Base-by-base conservation (phyloP, 1,140 invertebrate species). In the Psix sp. region DNA sequence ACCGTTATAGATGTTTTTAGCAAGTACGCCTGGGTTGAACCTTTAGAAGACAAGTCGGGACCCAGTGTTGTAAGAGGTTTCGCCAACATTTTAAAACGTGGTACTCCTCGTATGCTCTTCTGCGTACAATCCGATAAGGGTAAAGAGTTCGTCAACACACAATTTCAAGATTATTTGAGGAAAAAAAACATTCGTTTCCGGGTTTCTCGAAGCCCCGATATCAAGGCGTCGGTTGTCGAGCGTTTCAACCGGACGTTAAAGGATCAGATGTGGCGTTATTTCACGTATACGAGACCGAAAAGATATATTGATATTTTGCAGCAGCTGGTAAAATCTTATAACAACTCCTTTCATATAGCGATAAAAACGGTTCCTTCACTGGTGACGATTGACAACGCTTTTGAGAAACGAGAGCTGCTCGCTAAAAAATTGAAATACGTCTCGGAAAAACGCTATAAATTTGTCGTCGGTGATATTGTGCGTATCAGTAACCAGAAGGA, bases 1-100 rank as follows among this genome's bases (percentile, higher is more conserved):
- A 77, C 71, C 7, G 78, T 83, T 1, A 86, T 86, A 35, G 83
- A 87, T 56, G 67, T 80, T 0, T 82, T 87, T 33, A 77, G 71
- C 59, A 85, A 84, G 56, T 82, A 74, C 57, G 79, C 74, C 2
- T 87, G 76, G 77, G 70, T 74, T 11, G 51, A 81, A 31, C 78
- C 82, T 2, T 13, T 87, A 13, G 76, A 74, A 72, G 67, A 73
- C 2, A 87, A 87, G 74, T 79, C 75, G 5, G 59, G 52, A 5
- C 11, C 51, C 0, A 4, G 1, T 0, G 38, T 20, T 4, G n/a
- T 49, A 1, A 5, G n/a, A 18, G 72, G 43, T 3, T 63, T 77
- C 31, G n/a, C 18, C 26, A 56, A 40, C 1, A 62, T 74, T 43
- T 18, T 77, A 0, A 35, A 42, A 31, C 17, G 33, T 20, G 42